phyloP scores from a whole-genome alignment of 2,113 vertebrate genomes.

The Nannospalax galili region DNA sequence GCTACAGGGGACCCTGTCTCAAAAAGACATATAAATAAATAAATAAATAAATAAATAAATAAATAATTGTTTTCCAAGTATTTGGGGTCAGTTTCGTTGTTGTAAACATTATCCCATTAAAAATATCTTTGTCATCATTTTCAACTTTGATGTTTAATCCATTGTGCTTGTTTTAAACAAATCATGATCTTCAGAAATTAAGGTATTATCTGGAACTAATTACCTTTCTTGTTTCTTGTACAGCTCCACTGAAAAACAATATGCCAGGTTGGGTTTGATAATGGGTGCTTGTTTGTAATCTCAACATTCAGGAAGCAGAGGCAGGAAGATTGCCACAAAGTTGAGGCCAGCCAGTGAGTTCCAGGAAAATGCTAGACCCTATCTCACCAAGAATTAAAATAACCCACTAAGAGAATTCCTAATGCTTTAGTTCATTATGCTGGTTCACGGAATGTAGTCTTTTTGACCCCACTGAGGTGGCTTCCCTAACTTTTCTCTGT shows the following conservation, averaged over 20 bases:
- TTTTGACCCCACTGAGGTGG: not conserved
- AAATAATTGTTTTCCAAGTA: not conserved
- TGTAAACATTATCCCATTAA: slow-evolving; percentile 28
- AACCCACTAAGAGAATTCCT: not conserved
- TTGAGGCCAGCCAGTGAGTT: not conserved
- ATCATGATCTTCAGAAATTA: not conserved
- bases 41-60: too few relatives aligned
- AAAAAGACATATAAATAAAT: too few relatives aligned
- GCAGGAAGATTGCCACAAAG: not conserved
- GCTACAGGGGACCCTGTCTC: too few relatives aligned
- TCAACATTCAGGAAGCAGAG: not conserved
- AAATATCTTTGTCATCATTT: slow-evolving; percentile 47
- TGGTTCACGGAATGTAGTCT: not conserved
- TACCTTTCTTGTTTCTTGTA: slow-evolving; percentile 52
- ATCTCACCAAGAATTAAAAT: not conserved
- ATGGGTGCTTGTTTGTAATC: too few relatives aligned
- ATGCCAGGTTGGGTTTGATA: not conserved
- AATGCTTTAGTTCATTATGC: not conserved
- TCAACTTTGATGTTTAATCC: slow-evolving; percentile 56
- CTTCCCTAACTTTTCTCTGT: slow-evolving; percentile 16
- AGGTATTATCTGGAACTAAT: not conserved
- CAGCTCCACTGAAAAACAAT: not conserved
- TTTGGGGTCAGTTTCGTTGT: slow-evolving; percentile 24
- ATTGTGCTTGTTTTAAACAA: slow-evolving; percentile 36
- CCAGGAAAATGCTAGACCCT: not conserved